Evolutionary conservation across 2,888 invertebrate species (phyloP), one percentile per base, ranked within the genome.

Genomic region (Aleiodes leptofemur): DNA sequence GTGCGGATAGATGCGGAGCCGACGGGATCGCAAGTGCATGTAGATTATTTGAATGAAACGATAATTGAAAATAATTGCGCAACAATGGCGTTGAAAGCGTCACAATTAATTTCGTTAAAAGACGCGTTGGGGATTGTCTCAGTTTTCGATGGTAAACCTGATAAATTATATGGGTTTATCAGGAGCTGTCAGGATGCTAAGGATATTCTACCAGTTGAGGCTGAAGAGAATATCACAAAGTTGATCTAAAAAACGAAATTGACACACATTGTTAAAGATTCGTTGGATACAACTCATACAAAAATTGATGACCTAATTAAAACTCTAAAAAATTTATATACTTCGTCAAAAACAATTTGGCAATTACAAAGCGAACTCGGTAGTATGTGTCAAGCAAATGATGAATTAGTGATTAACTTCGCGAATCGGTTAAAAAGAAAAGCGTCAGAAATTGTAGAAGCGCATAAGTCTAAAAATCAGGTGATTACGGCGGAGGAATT

Each of bases 321-420:
- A n/a, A 50, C 7, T 0, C 50, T 69, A 7, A 74, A 69, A 48
- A 51, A 50, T 7, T 48, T 69, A 14, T 74, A 57, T 16, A 48
- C 56, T 14, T 51, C 61, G 0, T 56, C 29, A 3, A 74, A 74
- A 69, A 59, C 59, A 7, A 29, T 59, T 50, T 74, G 56, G 23
- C 69, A 74, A 34, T 16, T 69, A 8, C 69, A 69, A 11, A 69
- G 57, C 9, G 51, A 74, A 50, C 51, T 74, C n/a, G 69, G 74
- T 1, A 16, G 14, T 14, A 59, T 74, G 1, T 69, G n/a, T 48
- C 74, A 74, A 59, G n/a, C 69, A 6, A 34, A 74, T 0, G 31
- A 57, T 8, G 50, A 74, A 34, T 59, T 50, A 2, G 74, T 69
- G 59, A 4, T 16, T 74, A 14, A 48, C 16, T 74, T 69, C 53